Evolutionary conservation across 2,888 invertebrate species (phyloP), one percentile per base, ranked within the genome.

Genomic region (Lydus trimaculatus): DNA sequence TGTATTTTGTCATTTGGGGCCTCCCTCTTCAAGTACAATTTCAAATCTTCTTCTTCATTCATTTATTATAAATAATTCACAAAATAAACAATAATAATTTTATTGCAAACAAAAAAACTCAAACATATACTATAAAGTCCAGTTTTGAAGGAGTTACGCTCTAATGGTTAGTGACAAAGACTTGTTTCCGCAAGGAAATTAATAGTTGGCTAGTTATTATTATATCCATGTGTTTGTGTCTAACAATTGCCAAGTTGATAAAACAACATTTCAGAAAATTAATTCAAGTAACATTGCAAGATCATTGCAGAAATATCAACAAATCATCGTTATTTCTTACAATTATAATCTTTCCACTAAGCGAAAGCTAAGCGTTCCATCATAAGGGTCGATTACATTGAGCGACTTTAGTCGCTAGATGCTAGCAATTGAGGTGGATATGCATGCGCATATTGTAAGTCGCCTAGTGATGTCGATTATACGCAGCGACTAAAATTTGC

Each of bases 171-270:
- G 64, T 67, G 66, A 70, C 70, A 70, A 70, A 70, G 70, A 58
- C 65, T 65, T 67, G 70, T 70, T 70, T 65, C 67, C 65, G n/a
- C 63, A 65, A 65, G 58, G 67, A 67, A 70, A 70, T 70, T 70
- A 70, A 70, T 67, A 70, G 67, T 67, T 63, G 65, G 2, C 28
- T 28, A 28, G 28, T 28, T 28, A 28, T 67, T 70, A 48, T 39
- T n/a, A 66, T 60, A 66, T 59, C 28, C 31, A 33, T n/a, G 8
- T 33, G 31, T 15, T 17, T 1, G 3, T 15, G 59, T 28, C n/a
- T 0, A 17, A 60, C 20, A 60, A 60, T 48, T 33, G 11, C 8
- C n/a, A 13, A 9, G 15, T 13, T 20, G 60, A 31, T 60, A 13
- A 60, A 33, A 36, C 25, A 23, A 3, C 7, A 11, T 6, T 31